phyloP scores from a whole-genome alignment of 2,113 vertebrate genomes.

The Anguilla rostrata region DNA sequence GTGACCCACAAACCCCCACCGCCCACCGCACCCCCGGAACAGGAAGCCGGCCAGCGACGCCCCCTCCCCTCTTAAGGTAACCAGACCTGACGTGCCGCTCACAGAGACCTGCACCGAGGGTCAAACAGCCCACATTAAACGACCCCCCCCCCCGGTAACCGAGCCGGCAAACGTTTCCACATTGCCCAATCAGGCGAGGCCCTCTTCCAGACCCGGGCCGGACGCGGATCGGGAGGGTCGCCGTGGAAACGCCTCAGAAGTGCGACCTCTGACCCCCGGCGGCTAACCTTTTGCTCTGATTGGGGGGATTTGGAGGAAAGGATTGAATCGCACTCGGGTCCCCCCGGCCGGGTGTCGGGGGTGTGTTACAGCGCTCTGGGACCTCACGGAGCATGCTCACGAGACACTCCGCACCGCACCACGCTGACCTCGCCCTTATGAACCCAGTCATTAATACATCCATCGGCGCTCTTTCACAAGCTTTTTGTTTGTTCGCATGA shows the following conservation, averaged over 20 bases:
- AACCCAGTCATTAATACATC: background rate
- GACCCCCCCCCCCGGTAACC: background rate
- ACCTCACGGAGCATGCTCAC: conserved; percentile 22
- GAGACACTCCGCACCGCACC: background rate
- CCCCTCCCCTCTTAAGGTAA: conserved; percentile 25
- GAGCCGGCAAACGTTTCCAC: background rate
- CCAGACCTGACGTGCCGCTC: conserved; percentile 30
- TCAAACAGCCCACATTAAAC: conserved; percentile 38
- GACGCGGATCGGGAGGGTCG: conserved; percentile 18
- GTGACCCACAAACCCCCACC: background rate
- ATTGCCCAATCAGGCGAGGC: conserved; percentile 32
- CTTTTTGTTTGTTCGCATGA: background rate
- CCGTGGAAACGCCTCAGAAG: conserved; percentile 24
- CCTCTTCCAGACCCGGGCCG: conserved; percentile 11
- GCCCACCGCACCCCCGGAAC: conserved; percentile 21
- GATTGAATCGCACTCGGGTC: conserved; percentile 32
- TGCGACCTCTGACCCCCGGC: conserved; percentile 34
- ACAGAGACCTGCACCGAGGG: conserved; percentile 20
- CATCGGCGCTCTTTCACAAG: background rate
- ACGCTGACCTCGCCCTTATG: background rate
- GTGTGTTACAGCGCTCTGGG: background rate
- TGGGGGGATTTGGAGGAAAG: conserved; percentile 21
- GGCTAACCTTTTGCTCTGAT: conserved; percentile 29
- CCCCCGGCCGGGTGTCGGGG: background rate
- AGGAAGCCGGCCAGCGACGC: conserved; percentile 16